Conservation (phyloP, 2,797 vertebrate genomes). For the Lagodon rhomboides region DNA sequence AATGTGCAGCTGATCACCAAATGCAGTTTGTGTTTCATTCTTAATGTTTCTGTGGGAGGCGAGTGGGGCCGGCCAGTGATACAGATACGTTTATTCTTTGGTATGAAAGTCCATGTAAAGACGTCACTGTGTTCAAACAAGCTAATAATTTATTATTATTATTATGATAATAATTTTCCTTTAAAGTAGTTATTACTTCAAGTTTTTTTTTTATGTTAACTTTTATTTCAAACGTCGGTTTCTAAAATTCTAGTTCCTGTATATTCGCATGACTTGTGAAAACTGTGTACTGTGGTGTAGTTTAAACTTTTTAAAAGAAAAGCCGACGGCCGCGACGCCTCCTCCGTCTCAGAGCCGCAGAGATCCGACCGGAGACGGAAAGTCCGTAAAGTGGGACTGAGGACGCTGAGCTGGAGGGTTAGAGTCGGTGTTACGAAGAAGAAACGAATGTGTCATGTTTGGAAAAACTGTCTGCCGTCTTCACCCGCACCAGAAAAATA, state of each 20-base stretch:
- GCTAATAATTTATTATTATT: constrained; percentile 87
- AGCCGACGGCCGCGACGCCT: constrained; percentile 58
- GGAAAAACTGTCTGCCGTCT: constrained; percentile 15
- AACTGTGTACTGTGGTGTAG: constrained; percentile 92
- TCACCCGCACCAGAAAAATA: neutral
- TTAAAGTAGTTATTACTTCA: constrained; percentile 71
- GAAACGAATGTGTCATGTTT: constrained; percentile 50
- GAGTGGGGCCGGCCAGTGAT: constrained; percentile 85
- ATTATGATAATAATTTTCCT: constrained; percentile 74
- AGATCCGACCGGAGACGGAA: constrained; percentile 1
- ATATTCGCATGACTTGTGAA: constrained; percentile 93
- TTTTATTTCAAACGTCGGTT: constrained; percentile 40
- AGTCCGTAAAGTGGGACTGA: constrained; percentile 6
- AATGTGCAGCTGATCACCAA: constrained; percentile 81
- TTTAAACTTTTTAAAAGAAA: constrained; percentile 88
- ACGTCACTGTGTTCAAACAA: constrained; percentile 91
- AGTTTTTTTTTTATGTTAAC: constrained; percentile 76
- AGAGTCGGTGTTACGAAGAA: neutral
- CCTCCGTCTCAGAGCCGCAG: constrained; percentile 38
- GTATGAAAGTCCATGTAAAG: constrained; percentile 82
- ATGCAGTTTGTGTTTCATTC: constrained; percentile 60
- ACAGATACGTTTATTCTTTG: constrained; percentile 91
- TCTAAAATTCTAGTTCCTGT: constrained; percentile 86
- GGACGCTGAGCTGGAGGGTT: neutral
- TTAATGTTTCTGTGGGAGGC: constrained; percentile 44